Base-by-base conservation (phyloP, 2,888 invertebrate genomes). In the Trachelus iudaicus region DNA sequence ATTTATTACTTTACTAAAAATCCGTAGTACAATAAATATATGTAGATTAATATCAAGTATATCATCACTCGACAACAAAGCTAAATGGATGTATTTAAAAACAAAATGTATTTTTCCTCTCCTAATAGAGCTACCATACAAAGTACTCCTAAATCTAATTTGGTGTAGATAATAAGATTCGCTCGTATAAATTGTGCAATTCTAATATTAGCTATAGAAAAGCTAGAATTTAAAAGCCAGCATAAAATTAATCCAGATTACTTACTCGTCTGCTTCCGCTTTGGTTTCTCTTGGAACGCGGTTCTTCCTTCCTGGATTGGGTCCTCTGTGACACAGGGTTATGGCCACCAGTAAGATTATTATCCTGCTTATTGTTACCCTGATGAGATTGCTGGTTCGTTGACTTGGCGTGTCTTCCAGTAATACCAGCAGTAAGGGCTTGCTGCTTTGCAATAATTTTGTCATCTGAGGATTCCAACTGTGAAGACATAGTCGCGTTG, bases 381-480 rank as follows among this genome's bases (percentile, higher is more conserved):
- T 86, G 87, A 77, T 87, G 88, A 6, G 78, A 71, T 77, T 87
- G 83, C 23, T 81, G 83, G 83, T 86, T 90, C 12, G 90, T 89
- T 0, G 91, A 90, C 79, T 91, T 91, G 13, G 85, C 86, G 75
- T 89, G 91, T 76, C 93, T 92, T 23, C 93, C 93, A 69, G 93
- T 93, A 75, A 95, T 93, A n/a, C 95, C 95, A 68, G 95, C 95
- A 69, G 94, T 93, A 31, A 95, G 92, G 1, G 94, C 94, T 87
- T 95, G 94, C 87, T 94, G 95, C 87, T 94, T 95, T 74, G 93
- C 93, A 86, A 95, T 95, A 4, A 93, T 93, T 90, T 95, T 95
- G 84, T 96, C 96, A 81, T 95, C 94, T 71, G 91, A 89, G 73
- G 92, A 86, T 69, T 91, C 90, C 4, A 77, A 77, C 34, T 83